Base-by-base conservation (phyloP, 2,113 vertebrate genomes). In the Sinocyclocheilus rhinocerous region DNA sequence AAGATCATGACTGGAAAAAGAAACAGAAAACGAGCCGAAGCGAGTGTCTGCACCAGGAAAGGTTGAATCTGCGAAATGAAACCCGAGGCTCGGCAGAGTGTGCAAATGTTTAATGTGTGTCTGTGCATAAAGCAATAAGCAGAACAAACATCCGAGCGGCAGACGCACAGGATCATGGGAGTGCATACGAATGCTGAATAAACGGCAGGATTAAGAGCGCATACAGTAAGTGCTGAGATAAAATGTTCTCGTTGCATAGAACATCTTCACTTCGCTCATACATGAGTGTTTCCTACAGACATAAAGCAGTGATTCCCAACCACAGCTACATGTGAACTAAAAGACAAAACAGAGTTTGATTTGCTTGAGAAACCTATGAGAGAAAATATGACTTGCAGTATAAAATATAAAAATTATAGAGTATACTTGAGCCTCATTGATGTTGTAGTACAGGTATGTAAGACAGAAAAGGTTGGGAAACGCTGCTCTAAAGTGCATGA, bases 51-150 rank as follows among this genome's bases (percentile, higher is more conserved):
- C 22, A 75, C 73, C 22, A 83, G 57, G 42, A 59, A 86, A 83
- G 84, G 75, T 81, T 55, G 76, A 76, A 83, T 75, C 36, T 83
- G 77, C 72, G 81, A 90, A 88, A 89, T 84, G 76, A 88, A 88
- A 88, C 59, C 79, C 39, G 8, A 18, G 57, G 61, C 72, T 81
- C 33, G 13, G 84, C 33, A 15, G n/a, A 42, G 81, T 85, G 89
- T 85, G 86, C 81, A 88, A 89, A 89, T 85, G 87, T 91, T 91
- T 90, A 90, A 90, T 89, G 83, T 81, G 52, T 87, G 85, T 80
- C 33, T 57, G n/a, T 52, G 77, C 67, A 57, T 50, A 75, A 73
- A 86, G 87, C 86, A 85, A 90, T 87, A 84, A 86, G 89, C 67
- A 87, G 75, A 83, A 89, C 84, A 90, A 89, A 91, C 78, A 89